Evolutionary conservation across 2,888 invertebrate genomes (phyloP).

Genomic region (Acronicta psi): DNA sequence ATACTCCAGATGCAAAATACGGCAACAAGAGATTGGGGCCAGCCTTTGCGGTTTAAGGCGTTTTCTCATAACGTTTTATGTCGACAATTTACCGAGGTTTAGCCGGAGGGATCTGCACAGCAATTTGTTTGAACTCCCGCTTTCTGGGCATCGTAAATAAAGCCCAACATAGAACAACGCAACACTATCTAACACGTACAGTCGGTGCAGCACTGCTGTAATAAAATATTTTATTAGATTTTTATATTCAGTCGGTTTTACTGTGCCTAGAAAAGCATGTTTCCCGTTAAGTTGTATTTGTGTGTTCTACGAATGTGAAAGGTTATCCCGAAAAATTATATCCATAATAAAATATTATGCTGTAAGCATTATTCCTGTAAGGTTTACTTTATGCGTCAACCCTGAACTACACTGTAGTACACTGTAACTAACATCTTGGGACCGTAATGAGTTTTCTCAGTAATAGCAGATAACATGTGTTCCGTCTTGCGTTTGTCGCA

Average conservation of each 20-base stretch:
- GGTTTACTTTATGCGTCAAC: neutral
- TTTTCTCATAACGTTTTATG: conserved; percentile 81
- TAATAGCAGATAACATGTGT: conserved; percentile 24
- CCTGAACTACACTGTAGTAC: conserved; percentile 6
- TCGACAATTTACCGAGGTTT: conserved; percentile 78
- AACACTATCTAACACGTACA: conserved; percentile 57
- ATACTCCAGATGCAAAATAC: conserved; percentile 73
- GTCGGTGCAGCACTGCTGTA: conserved; percentile 55
- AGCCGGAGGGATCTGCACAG: conserved; percentile 70
- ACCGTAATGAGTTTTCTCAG: conserved; percentile 34
- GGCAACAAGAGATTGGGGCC: conserved; percentile 69
- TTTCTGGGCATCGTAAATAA: conserved; percentile 67
- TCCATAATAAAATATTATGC: conserved; percentile 43
- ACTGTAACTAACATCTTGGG: conserved; percentile 11
- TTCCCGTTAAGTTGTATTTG: conserved; percentile 54
- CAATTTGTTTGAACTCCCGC: conserved; percentile 75
- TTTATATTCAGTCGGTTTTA: conserved; percentile 55
- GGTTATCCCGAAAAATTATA: conserved; percentile 33
- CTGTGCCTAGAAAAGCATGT: conserved; percentile 43
- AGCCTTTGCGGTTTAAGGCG: conserved; percentile 72
- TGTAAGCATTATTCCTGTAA: conserved; percentile 23
- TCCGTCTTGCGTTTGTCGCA: conserved; percentile 31
- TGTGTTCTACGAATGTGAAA: conserved; percentile 23
- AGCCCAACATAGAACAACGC: conserved; percentile 61
- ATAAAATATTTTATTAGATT: conserved; percentile 62